These are phyloP conservation scores for Ypsolopha sequella DNA, from an alignment of 2,888 invertebrate genomes.

Conservation along the genomic window DNA sequence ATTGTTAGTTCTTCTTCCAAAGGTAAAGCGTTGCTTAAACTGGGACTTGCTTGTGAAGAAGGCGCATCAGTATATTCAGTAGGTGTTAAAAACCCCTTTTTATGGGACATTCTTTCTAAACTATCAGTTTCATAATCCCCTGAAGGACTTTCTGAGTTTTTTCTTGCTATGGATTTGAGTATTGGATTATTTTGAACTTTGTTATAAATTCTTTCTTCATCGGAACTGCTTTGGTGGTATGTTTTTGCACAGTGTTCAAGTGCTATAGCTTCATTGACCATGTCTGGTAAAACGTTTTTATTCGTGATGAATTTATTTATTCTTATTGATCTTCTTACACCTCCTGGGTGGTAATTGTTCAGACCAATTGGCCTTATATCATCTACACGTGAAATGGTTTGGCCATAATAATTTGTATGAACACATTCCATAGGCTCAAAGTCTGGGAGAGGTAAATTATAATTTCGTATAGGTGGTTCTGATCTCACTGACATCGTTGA, in stretches of 20 bases:
- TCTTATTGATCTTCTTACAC: conserved; percentile 29
- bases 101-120: conserved; percentile 72
- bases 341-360: conserved; percentile 28
- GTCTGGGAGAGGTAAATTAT: conserved; percentile 52
- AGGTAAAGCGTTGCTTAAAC: conserved; percentile 79
- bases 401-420: conserved; percentile 28
- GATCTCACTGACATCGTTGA: conserved; percentile 54
- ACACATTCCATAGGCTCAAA: conserved; percentile 30
- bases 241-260: conserved; percentile 59
- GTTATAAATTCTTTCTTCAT: conserved; percentile 53
- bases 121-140: conserved; percentile 82
- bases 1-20: conserved; percentile 86
- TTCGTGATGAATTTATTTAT: conserved; percentile 25
- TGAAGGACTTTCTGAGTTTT: conserved; percentile 42
- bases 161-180: conserved; percentile 36
- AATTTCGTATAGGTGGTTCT: conserved; percentile 48
- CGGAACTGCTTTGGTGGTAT: conserved; percentile 50
- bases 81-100: conserved; percentile 69
- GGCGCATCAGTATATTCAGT: conserved; percentile 75
- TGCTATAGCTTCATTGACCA: conserved; percentile 76
- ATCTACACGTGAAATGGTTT: conserved; percentile 36
- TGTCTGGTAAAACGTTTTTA: conserved; percentile 67
- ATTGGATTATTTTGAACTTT: conserved; percentile 16
- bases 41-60: conserved; percentile 80
- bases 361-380: conserved; percentile 43